phyloP scores from a whole-genome alignment of 2,888 invertebrate species.

The Agonopterix heracliana region DNA sequence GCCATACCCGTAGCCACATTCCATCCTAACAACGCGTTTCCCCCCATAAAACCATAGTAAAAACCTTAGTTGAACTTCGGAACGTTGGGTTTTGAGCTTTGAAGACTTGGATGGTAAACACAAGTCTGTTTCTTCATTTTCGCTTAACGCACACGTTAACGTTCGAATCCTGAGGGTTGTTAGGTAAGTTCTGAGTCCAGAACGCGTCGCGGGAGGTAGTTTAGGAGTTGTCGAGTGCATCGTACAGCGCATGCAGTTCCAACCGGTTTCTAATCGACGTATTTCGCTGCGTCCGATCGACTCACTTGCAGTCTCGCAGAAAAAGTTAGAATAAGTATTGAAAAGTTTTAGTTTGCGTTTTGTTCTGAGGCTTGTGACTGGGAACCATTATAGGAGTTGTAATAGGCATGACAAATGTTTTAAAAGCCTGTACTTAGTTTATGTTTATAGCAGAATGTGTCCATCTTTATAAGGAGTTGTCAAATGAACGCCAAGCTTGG shows the following conservation, averaged over 20 bases:
- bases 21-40: constrained; percentile 27
- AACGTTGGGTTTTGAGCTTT: constrained; percentile 28
- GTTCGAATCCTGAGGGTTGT: constrained; percentile 30
- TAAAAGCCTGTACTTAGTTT: too few relatives aligned
- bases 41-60: constrained; percentile 16
- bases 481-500: too few relatives aligned
- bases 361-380: not conserved
- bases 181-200: constrained; percentile 1
- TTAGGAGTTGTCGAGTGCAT: constrained; percentile 42
- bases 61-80: constrained; percentile 23
- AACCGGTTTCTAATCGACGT: constrained; percentile 69
- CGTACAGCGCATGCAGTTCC: constrained; percentile 42
- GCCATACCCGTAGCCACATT: constrained; percentile 29
- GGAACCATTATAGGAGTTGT: not conserved
- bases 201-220: not conserved
- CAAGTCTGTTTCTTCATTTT: constrained; percentile 19
- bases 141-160: constrained; percentile 28
- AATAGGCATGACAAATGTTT: not conserved
- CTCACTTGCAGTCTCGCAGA: constrained; percentile 32
- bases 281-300: constrained; percentile 51
- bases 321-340: constrained; percentile 62
- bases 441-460: too few relatives aligned
- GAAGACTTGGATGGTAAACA: constrained; percentile 20
- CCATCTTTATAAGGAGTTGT: too few relatives aligned
- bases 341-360: too few relatives aligned